phyloP scores from a whole-genome alignment of 2,888 invertebrate genomes.

The Junonia oenone region DNA sequence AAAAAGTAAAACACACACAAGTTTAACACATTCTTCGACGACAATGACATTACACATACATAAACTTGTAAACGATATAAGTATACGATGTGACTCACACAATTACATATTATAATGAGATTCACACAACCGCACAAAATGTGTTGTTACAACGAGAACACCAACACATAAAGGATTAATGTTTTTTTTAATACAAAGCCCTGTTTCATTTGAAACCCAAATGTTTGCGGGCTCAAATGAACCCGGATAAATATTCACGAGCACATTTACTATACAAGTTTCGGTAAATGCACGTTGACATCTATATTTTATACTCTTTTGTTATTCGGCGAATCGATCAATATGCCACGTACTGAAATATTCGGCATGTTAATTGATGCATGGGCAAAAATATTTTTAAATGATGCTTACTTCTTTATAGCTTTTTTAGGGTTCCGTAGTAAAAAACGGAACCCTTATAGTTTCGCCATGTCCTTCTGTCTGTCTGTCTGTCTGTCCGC shows the following conservation, averaged over 20 bases:
- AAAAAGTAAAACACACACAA: no score
- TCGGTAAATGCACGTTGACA: constrained; percentile 46
- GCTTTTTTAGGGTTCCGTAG: no score
- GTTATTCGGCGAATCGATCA: constrained; percentile 33
- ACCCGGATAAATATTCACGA: constrained; percentile 46
- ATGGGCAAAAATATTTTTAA: no score
- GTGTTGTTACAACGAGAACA: constrained; percentile 1
- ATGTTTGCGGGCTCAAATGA: constrained; percentile 25
- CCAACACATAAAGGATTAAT: constrained; percentile 15
- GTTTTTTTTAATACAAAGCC: constrained; percentile 20
- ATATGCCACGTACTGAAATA: constrained; percentile 6
- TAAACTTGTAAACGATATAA: no score
- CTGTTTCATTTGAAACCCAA: constrained; percentile 17
- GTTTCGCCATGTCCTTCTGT: no score
- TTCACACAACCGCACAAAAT: background rate
- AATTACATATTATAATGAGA: background rate
- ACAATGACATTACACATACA: no score
- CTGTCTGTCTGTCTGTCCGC: no score
- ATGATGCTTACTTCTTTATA: no score
- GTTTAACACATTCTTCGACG: no score
- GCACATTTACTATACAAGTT: constrained; percentile 39
- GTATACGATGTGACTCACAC: no score
- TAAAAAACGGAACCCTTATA: no score
- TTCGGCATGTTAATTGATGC: background rate
- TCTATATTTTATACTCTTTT: constrained; percentile 48